These are phyloP conservation scores for Xenops minutus DNA, from an alignment of 2,797 vertebrate species.

Conservation along the genomic window DNA sequence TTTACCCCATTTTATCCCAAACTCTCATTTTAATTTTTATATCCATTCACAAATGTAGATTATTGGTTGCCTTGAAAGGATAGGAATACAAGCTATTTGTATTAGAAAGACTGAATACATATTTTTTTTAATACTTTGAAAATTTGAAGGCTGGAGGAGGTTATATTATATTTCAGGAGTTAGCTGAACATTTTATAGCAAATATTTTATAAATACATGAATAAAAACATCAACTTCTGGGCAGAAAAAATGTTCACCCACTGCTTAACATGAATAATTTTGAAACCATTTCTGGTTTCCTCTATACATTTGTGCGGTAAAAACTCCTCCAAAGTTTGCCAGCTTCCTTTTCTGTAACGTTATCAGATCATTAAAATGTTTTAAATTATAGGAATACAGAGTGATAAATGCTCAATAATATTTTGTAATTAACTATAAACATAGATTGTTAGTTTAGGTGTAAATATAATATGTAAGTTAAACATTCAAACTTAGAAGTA, in stretches of 20 bases:
- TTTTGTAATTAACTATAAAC: neutral
- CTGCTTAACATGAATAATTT: neutral
- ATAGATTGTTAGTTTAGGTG: neutral
- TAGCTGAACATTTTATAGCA: neutral
- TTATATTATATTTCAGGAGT: neutral
- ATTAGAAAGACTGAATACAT: neutral
- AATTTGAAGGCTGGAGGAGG: neutral
- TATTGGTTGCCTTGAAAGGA: neutral
- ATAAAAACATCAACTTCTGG: neutral
- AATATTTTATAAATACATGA: neutral
- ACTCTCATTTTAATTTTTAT: neutral
- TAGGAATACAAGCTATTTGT: neutral
- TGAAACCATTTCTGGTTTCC: neutral
- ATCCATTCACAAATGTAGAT: neutral
- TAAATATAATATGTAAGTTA: neutral
- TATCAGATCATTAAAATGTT: neutral
- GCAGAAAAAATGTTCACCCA: neutral
- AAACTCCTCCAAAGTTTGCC: neutral
- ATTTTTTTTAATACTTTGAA: neutral
- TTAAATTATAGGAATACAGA: neutral
- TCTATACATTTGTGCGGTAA: neutral
- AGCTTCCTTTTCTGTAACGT: neutral
- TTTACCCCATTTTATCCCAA: neutral
- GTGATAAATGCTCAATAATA: neutral
- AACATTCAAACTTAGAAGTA: neutral